Conservation (phyloP, 2,797 vertebrate species). For the Cirrhinus molitorella region DNA sequence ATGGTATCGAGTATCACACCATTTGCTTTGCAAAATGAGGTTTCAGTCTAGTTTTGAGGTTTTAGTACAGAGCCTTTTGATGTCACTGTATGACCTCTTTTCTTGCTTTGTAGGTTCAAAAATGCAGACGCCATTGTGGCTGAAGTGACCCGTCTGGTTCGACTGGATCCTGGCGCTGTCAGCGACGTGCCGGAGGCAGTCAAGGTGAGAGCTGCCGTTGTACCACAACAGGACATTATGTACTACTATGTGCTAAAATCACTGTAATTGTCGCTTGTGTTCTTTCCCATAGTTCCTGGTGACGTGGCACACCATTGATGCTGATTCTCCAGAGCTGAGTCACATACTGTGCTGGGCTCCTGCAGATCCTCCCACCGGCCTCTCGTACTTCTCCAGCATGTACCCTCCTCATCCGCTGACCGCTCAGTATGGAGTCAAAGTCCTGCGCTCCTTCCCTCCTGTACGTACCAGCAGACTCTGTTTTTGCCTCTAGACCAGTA, state of each 20-base stretch:
- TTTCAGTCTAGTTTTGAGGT: background rate
- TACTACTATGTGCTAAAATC: background rate
- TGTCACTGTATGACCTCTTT: background rate
- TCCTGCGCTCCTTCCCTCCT: constrained; percentile 94
- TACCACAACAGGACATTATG: background rate
- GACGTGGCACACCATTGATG: constrained; percentile 97
- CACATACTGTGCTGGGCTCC: constrained; percentile 96
- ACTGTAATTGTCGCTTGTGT: background rate
- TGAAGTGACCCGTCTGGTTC: constrained; percentile 94
- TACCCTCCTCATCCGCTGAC: constrained; percentile 96
- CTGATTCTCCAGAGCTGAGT: constrained; percentile 95
- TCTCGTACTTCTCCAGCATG: constrained; percentile 98
- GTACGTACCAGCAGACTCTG: constrained; percentile 73
- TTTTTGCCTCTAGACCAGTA: background rate
- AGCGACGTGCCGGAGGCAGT: constrained; percentile 95
- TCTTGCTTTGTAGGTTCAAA: constrained; percentile 85
- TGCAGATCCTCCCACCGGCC: constrained; percentile 92
- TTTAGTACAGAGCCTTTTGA: background rate
- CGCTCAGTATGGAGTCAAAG: constrained; percentile 96
- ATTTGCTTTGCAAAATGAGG: background rate
- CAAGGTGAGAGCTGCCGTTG: constrained; percentile 78
- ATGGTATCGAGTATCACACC: background rate
- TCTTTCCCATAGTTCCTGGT: constrained; percentile 87
- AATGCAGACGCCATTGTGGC: constrained; percentile 94
- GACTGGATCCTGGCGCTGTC: constrained; percentile 93